phyloP scores from a whole-genome alignment of 2,113 vertebrate species.

The Chrysemys picta region DNA sequence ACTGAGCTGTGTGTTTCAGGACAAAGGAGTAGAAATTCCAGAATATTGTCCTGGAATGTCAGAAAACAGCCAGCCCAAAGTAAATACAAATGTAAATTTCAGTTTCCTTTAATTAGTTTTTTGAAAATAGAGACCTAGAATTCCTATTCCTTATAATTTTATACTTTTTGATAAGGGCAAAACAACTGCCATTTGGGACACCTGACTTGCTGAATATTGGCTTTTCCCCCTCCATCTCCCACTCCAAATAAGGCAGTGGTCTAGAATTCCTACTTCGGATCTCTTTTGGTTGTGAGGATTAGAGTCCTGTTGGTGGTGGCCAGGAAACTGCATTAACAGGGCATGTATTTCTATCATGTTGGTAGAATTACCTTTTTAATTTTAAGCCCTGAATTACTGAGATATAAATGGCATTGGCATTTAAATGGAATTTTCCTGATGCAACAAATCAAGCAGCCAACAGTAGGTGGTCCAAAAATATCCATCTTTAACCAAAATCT shows the following conservation, averaged over 20 bases:
- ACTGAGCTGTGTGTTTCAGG: background rate
- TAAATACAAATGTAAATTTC: background rate
- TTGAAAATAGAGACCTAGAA: background rate
- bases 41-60: background rate
- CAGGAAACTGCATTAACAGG: constrained; percentile 32
- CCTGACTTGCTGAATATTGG: background rate
- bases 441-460: background rate
- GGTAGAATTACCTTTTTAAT: constrained; percentile 1
- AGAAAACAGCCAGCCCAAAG: background rate
- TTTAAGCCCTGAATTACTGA: background rate
- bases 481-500: background rate
- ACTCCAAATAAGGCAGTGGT: background rate
- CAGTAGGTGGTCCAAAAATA: constrained; percentile 21
- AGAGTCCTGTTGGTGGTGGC: background rate
- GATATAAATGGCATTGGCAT: background rate
- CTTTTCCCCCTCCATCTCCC: background rate
- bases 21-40: background rate
- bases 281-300: background rate
- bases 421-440: background rate
- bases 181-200: background rate
- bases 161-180: background rate
- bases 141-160: background rate
- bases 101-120: background rate
- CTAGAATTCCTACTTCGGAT: background rate
- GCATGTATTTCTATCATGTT: background rate